Evolutionary conservation across 2,113 vertebrate genomes (phyloP).

Genomic region (Prolemur simus): DNA sequence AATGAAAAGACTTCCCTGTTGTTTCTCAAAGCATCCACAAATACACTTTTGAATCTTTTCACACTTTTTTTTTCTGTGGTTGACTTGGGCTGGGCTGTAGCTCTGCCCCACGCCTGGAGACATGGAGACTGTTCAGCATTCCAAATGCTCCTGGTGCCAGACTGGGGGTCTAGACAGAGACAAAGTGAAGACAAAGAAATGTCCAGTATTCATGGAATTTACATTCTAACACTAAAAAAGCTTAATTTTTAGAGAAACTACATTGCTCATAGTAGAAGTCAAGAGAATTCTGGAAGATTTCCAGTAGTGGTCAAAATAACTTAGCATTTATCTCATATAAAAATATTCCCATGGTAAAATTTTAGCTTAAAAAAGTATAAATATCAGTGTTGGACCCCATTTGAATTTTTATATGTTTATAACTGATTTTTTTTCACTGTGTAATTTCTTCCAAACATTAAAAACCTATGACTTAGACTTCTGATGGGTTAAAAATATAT

Average conservation of each 20-base stretch:
- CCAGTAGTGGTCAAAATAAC: neutral
- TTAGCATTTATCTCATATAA: neutral
- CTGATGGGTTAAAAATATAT: constrained; percentile 40
- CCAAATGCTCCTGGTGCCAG: neutral
- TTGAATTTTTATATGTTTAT: constrained; percentile 22
- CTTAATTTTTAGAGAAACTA: neutral
- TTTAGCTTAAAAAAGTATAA: constrained; percentile 41
- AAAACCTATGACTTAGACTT: constrained; percentile 38
- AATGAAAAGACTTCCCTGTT: neutral
- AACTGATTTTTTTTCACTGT: neutral
- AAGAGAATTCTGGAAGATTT: neutral
- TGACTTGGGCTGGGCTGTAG: neutral
- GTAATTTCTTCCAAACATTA: constrained; percentile 21
- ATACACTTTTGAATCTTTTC: neutral
- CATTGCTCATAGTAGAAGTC: neutral
- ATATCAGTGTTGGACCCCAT: neutral
- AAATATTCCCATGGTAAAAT: neutral
- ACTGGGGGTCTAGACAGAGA: neutral
- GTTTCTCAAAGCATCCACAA: neutral
- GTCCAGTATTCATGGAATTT: neutral
- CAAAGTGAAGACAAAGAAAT: neutral
- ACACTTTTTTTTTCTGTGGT: neutral
- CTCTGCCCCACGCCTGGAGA: neutral
- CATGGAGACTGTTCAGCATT: neutral
- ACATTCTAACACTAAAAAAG: neutral